Evolutionary conservation across 1,140 invertebrate species (phyloP), one percentile per base, ranked within the genome.

Genomic region (Diuraphis noxia): DNA sequence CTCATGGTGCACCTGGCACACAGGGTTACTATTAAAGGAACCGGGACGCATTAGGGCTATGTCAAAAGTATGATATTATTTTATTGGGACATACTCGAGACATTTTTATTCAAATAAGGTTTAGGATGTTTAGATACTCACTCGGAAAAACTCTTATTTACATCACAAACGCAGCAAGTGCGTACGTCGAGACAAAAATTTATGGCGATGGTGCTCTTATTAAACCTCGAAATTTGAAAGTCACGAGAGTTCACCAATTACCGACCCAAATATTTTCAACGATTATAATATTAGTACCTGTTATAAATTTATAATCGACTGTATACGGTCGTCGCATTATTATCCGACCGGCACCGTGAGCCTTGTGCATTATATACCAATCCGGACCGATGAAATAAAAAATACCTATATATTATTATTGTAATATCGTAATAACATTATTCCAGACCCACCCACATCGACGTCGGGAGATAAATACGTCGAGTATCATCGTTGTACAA

Each of bases 361-460:
- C 56, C 56, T 63, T 30, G 56, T 10, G 25, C 23, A 56, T 56
- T 13, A 56, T 17, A n/a, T 30, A 7, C 4, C n/a, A n/a, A 1
- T 72, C 56, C 30, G 56, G 56, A n/a, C n/a, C n/a, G 30, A 63
- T n/a, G 30, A 63, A 2, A 63, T 10, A 63, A 30, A 72, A 30
- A 13, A n/a, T 72, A 72, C 46, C 43, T 13, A 49, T 21, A 49
- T 49, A n/a, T 72, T 72, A 72, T n/a, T 72, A 72, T 72, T 5
- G 17, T 72, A 72, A n/a, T 72, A 72, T n/a, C 56, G n/a, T 72
- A n/a, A 56, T 56, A 30, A 56, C 52, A 36, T 77, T 34, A 79
- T 79, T 36, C n/a, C 79, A 30, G 81, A 41, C 81, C 81, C 81
- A 82, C 81, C 81, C 81, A 82, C 38, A 82, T 41, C 38, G 81